Evolutionary conservation across 2,797 vertebrate genomes (phyloP).

Genomic region (Squalus acanthias): DNA sequence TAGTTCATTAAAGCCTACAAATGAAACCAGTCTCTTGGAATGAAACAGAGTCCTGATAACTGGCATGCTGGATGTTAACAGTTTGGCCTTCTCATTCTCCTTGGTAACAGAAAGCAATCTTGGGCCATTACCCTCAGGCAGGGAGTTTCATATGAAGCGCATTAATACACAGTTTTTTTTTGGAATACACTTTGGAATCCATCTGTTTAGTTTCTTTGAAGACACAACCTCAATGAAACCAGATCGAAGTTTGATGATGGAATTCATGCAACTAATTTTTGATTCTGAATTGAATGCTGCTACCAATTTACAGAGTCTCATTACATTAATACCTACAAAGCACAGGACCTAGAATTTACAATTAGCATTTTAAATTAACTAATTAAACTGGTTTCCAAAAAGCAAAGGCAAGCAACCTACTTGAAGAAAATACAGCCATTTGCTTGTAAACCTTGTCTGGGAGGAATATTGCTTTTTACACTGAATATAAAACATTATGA

Average conservation of each 20-base stretch:
- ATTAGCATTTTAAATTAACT: background rate
- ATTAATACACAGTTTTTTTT: background rate
- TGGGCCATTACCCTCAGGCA: no score
- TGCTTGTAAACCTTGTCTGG: background rate
- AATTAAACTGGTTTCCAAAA: background rate
- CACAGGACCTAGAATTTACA: background rate
- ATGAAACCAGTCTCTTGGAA: background rate
- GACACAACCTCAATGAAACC: background rate
- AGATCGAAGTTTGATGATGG: background rate
- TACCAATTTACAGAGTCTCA: background rate
- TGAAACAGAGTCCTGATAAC: background rate
- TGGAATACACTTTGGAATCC: background rate
- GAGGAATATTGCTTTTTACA: background rate
- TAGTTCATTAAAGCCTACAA: background rate
- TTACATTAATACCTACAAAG: background rate
- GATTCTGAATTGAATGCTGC: background rate
- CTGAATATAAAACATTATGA: no score
- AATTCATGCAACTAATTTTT: background rate
- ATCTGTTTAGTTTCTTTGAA: background rate
- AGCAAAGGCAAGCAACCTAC: background rate
- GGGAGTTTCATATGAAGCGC: no score
- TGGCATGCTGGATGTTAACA: background rate
- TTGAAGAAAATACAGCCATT: background rate
- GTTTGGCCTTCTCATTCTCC: background rate
- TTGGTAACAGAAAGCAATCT: no score